Evolutionary conservation across 1,140 invertebrate species (phyloP), one percentile per base, ranked within the genome.

Genomic region (Thereuonema tuberculata): DNA sequence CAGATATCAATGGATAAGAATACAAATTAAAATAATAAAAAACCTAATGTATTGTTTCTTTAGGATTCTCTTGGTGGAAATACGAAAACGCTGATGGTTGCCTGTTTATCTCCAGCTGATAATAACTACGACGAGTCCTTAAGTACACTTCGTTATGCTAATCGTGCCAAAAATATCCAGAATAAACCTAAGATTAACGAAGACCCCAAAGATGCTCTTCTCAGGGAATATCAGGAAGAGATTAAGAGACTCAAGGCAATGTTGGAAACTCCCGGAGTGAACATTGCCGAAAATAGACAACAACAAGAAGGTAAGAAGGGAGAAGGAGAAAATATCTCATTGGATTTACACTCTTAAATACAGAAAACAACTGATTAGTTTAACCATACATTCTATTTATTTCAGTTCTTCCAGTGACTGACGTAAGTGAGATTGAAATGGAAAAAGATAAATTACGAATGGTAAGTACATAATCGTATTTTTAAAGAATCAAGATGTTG

Each of bases 121-220:
- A 84, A 85, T 65, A 93, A 95, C 69, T 91, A 86, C 62, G 89
- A 95, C 63, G 93, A 96, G 74, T 91, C 92, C 0, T 69, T 95
- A 9, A 88, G 86, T 15, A 96, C 92, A 0, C 71, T 96, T 2
- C 77, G 89, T 59, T 91, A 87, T 70, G 92, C 92, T 0, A 90
- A 91, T 64, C 76, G 93, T 64, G 93, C 92, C 2, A 92, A 95
- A 72, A 93, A 92, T 68, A 96, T 96, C 59, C 83, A 88, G 67
- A 96, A 96, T 71, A 89, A 91, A 67, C 92, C 92, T 0, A 83
- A 82, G 67, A 84, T 96, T 12, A 96, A 96, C 72, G 91, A 96
- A 74, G 86, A 96, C 73, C 92, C 92, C 0, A 96, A 96, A 73
- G 92, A 96, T 68, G 84, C 89, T 2, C 77, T 93, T 64, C 73